Percentiles rank a stretch among this genome's conserved stretches.
Evolutionary conservation across 2,113 vertebrate species (phyloP).

Genomic region (Podiceps cristatus): DNA sequence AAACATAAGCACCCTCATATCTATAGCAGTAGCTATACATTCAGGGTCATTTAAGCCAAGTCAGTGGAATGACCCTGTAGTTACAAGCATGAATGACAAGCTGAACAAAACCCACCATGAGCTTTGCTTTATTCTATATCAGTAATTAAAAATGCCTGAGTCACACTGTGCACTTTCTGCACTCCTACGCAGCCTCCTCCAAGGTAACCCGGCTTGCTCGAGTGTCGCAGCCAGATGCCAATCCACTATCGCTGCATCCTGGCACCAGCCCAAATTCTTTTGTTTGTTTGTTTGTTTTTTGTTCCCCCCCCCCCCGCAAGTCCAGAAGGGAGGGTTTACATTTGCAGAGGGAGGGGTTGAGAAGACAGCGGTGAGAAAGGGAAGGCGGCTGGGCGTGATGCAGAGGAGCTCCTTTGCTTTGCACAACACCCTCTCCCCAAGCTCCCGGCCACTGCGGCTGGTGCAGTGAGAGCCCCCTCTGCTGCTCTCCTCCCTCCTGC

Average conservation of each 20-base stretch:
- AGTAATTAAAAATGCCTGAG: not conserved
- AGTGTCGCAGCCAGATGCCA: not conserved
- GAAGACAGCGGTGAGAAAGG: not conserved
- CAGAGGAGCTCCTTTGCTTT: not conserved
- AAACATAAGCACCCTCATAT: rapidly evolving
- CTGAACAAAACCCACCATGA: slow-evolving; percentile 5
- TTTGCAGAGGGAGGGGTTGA: not conserved
- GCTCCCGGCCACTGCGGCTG: not conserved
- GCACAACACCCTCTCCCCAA: not conserved
- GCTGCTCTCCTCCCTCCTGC: not conserved
- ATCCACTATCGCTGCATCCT: not conserved
- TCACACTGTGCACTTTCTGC: not conserved
- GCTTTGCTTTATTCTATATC: not conserved
- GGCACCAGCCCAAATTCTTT: not conserved
- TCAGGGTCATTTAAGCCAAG: not conserved
- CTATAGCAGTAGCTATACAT: not conserved
- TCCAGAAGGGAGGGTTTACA: not conserved
- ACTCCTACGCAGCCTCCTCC: not conserved
- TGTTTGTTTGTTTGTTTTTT: not conserved
- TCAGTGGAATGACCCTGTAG: not conserved
- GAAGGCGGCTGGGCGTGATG: rapidly evolving
- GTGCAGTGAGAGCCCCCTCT: slow-evolving; percentile 53
- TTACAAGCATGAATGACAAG: not conserved
- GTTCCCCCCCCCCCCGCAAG: not conserved
- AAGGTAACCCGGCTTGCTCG: not conserved